These are phyloP conservation scores for Phasianus colchicus DNA, from an alignment of 2,113 vertebrate species.

Conservation along the genomic window DNA sequence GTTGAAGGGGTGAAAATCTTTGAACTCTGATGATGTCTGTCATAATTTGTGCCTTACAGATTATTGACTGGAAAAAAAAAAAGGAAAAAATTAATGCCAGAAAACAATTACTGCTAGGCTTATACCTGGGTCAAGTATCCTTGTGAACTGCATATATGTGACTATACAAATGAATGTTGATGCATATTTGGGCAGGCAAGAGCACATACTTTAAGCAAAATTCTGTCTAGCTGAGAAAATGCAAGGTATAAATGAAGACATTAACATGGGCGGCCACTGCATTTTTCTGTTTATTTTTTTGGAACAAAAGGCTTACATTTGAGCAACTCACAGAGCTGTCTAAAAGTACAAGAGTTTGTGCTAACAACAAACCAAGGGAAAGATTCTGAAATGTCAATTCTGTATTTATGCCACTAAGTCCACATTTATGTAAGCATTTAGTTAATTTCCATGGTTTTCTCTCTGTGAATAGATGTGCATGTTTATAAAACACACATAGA, in stretches of 20 bases:
- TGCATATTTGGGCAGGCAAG: not conserved
- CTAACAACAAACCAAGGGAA: not conserved
- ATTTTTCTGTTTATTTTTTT: slow-evolving; percentile 2
- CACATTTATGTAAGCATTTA: not conserved
- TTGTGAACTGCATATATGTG: not conserved
- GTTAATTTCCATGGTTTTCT: not conserved
- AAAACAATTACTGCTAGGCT: not conserved
- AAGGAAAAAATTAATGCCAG: not conserved
- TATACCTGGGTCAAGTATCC: not conserved
- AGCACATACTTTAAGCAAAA: not conserved
- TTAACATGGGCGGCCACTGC: not conserved
- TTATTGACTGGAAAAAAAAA: not conserved
- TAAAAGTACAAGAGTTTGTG: not conserved
- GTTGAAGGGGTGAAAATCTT: not conserved
- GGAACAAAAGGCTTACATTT: not conserved
- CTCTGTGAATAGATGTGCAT: not conserved
- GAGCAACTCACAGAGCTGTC: not conserved
- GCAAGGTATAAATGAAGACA: not conserved
- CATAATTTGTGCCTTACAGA: not conserved
- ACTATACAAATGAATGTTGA: not conserved
- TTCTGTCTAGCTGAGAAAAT: not conserved
- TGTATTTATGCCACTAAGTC: not conserved
- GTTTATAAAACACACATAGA: not conserved
- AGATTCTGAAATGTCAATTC: not conserved
- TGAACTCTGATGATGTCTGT: not conserved